Conservation (phyloP, 2,888 invertebrate species). For the Gortyna flavago region DNA sequence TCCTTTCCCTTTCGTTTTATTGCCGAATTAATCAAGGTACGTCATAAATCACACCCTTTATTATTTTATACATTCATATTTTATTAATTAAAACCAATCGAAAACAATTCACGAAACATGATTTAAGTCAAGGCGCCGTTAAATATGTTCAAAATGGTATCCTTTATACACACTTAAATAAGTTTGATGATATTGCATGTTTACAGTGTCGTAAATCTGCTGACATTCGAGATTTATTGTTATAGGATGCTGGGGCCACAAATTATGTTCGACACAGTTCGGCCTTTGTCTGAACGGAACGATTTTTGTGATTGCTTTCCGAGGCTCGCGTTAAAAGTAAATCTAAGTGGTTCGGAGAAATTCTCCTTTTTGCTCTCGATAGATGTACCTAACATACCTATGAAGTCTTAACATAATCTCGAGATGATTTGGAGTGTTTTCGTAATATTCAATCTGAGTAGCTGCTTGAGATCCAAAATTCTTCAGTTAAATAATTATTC, state of each 20-base stretch:
- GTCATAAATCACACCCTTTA: slow-evolving; percentile 65
- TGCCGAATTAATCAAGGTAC: slow-evolving; percentile 30
- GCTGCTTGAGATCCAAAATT: slow-evolving; percentile 24
- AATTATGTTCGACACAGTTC: slow-evolving; percentile 76
- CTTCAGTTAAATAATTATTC: slow-evolving; percentile 27
- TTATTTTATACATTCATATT: slow-evolving; percentile 38
- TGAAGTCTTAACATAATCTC: slow-evolving; percentile 30
- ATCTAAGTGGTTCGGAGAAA: slow-evolving; percentile 48
- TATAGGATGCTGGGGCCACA: slow-evolving; percentile 78
- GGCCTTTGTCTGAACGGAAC: slow-evolving; percentile 72
- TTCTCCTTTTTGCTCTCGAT: slow-evolving; percentile 30
- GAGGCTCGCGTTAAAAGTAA: slow-evolving; percentile 53
- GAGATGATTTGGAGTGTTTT: slow-evolving; percentile 40
- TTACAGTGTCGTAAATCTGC: slow-evolving; percentile 86
- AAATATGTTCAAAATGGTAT: slow-evolving; percentile 69
- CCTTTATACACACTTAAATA: slow-evolving; percentile 74
- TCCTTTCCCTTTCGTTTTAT: slow-evolving; percentile 34
- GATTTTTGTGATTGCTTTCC: slow-evolving; percentile 72
- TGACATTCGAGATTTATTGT: slow-evolving; percentile 83
- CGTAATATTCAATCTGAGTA: slow-evolving; percentile 25
- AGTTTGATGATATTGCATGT: slow-evolving; percentile 83
- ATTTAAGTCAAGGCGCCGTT: slow-evolving; percentile 58
- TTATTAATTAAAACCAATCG: slow-evolving; percentile 60
- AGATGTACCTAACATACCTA: slow-evolving; percentile 6
- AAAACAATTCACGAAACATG: slow-evolving; percentile 63